Conservation (phyloP, 2,888 invertebrate species). For the Drosophila bunnanda region DNA sequence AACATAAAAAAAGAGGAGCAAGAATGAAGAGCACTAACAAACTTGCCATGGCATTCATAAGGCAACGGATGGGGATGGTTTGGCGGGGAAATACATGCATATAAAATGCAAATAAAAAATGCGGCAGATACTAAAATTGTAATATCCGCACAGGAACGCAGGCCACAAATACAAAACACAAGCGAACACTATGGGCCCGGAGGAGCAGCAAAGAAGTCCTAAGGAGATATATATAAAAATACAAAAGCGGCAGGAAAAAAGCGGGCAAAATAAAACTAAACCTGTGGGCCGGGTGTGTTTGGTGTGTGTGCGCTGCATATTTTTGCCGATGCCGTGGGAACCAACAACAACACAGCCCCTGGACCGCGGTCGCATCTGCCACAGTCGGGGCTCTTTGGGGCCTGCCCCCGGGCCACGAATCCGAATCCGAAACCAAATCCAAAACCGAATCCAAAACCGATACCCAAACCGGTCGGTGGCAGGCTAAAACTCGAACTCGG, state of each 20-base stretch:
- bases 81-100: slow-evolving; percentile 62
- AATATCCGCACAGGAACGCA: slow-evolving; percentile 75
- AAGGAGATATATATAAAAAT: slow-evolving; percentile 18
- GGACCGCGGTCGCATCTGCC: slow-evolving; percentile 51
- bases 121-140: slow-evolving; percentile 77
- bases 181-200: slow-evolving; percentile 17
- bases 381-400: slow-evolving; percentile 52
- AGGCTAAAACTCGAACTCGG: slow-evolving; percentile 26
- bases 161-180: slow-evolving; percentile 36
- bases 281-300: slow-evolving; percentile 63
- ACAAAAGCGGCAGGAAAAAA: slow-evolving; percentile 31
- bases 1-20: slow-evolving; percentile 2
- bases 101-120: slow-evolving; percentile 78
- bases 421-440: slow-evolving; percentile 6
- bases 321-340: slow-evolving; percentile 72
- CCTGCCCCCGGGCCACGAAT: slow-evolving; percentile 42
- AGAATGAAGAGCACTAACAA: slow-evolving; percentile 44
- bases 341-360: slow-evolving; percentile 56
- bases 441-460: slow-evolving; percentile 1
- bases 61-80: slow-evolving; percentile 36
- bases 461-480: slow-evolving; percentile 60
- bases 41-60: slow-evolving; percentile 48
- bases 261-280: slow-evolving; percentile 60
- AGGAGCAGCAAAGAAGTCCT: slow-evolving; percentile 11
- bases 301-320: slow-evolving; percentile 50